Evolutionary conservation across 2,797 vertebrate genomes (phyloP), one percentile per base, ranked within the genome.

Genomic region (Pempheris klunzingeri): DNA sequence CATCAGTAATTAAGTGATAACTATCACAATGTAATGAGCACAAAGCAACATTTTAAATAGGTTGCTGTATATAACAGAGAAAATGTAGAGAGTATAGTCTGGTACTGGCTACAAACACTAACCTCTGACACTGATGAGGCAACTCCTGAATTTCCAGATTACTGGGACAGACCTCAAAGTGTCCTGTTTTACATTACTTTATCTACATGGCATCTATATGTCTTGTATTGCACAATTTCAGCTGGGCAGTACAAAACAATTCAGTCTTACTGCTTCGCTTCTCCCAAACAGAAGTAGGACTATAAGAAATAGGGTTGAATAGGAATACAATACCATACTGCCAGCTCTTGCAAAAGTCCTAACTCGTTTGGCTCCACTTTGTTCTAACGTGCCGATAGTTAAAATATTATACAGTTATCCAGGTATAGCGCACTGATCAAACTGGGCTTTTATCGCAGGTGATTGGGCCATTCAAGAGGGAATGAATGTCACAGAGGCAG

Each of bases 251-350:
- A 82, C 12, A 74, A 74, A 78, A 65, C 43, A 70, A 55, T 26
- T 39, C 34, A 53, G 52, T 81, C 86, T 82, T 82, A 90, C 54
- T 76, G 76, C 82, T 70, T 64, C 74, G 76, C 82, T 70, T 64
- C 74, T 79, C 77, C 77, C 61, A 71, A 91, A 80, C 74, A 80
- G 75, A 92, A 84, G 83, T 12, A 26, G 49, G 46, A 68, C 67
- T 50, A 54, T 77, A 83, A 87, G 86, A 84, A 58, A 44, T 7
- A 60, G 76, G 67, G 86, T 85, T 86, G 83, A 82, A 60, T 64
- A 75, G 85, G 88, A n/a, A n/a, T 88, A 66, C 78, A 87, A 85
- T 88, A 83, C 81, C 87, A 92, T 88, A 83, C 90, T 66, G 76
- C 61, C 79, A 81, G 63, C 82, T 81, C 77, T 74, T 69, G 82